phyloP scores from a whole-genome alignment of 2,113 vertebrate genomes.

The Eptesicus fuscus region DNA sequence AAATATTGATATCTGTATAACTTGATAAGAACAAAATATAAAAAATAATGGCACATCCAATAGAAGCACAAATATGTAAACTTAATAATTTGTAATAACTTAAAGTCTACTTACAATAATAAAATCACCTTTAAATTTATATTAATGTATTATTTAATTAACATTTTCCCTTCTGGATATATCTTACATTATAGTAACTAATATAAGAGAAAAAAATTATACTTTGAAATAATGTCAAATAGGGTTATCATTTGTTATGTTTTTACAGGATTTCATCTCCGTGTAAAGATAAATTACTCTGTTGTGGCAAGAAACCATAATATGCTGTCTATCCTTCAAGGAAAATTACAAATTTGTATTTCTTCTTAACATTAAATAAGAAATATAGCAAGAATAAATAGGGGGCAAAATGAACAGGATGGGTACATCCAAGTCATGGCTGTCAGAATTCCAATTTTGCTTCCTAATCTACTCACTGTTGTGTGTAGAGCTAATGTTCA shows the following conservation, averaged over 20 bases:
- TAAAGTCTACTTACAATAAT: neutral
- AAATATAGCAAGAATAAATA: neutral
- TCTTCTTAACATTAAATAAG: constrained; percentile 39
- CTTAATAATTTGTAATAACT: neutral
- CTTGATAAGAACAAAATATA: neutral
- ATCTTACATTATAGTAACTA: neutral
- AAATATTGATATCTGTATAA: neutral
- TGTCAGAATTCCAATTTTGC: constrained; percentile 32
- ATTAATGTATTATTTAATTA: neutral
- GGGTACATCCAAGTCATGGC: neutral
- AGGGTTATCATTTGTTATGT: neutral
- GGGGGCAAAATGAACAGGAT: neutral
- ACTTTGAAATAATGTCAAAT: neutral
- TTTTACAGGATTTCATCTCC: constrained; percentile 20
- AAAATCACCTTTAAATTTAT: neutral
- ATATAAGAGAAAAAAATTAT: neutral
- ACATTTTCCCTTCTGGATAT: neutral
- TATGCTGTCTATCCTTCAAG: neutral
- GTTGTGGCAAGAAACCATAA: neutral
- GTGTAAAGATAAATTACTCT: neutral
- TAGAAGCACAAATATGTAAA: neutral
- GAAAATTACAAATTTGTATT: constrained; percentile 15
- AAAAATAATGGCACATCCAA: neutral
- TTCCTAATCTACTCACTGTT: neutral
- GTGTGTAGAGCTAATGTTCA: neutral